Percentiles rank a stretch among this genome's conserved stretches.
Conservation (phyloP, 2,113 vertebrate species). For the Macrotis lagotis region DNA sequence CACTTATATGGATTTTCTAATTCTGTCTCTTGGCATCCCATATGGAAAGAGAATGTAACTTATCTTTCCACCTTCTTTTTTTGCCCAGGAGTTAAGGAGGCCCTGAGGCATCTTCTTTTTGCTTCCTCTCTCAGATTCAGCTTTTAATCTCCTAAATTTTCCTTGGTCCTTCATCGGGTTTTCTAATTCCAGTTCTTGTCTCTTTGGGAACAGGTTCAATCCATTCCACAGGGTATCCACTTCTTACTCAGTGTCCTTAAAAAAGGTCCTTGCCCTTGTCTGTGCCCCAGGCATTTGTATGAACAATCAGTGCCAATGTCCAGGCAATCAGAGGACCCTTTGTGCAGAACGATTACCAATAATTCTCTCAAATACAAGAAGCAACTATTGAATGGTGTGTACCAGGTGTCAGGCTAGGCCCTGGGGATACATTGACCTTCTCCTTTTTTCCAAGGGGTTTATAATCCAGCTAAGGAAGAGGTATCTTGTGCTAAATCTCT, state of each 20-base stretch:
- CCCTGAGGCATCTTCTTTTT: neutral
- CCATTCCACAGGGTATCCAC: neutral
- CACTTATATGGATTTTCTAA: neutral
- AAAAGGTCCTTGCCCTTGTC: slow-evolving; percentile 1
- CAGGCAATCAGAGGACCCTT: neutral
- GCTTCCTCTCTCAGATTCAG: slow-evolving; percentile 20
- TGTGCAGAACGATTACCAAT: neutral
- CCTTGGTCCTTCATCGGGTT: neutral
- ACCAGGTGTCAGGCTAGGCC: neutral
- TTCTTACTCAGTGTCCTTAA: neutral
- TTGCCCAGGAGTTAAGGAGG: neutral
- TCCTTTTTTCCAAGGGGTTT: neutral
- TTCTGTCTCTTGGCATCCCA: neutral
- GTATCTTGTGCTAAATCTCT: neutral
- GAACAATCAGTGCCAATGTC: neutral
- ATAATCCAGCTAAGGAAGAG: neutral
- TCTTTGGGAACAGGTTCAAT: neutral
- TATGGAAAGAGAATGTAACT: neutral
- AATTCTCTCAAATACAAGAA: neutral
- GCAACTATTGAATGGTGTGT: neutral
- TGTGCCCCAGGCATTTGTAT: neutral
- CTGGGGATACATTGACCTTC: neutral
- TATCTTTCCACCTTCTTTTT: neutral
- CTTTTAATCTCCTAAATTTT: neutral
- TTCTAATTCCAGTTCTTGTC: neutral